phyloP scores from a whole-genome alignment of 2,797 vertebrate species.

The Tolypeutes matacus region DNA sequence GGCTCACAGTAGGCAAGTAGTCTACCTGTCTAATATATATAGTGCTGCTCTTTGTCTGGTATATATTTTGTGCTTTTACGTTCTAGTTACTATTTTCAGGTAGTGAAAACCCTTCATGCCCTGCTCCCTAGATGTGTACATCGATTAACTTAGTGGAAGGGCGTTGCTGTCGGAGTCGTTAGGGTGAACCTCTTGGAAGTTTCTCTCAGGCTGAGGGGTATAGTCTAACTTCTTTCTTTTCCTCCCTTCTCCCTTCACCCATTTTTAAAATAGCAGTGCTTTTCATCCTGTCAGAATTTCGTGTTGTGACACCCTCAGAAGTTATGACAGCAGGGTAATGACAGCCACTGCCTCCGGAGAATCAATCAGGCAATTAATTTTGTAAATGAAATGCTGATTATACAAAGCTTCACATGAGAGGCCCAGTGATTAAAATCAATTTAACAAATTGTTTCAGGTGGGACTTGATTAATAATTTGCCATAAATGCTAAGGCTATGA shows the following conservation, averaged over 20 bases:
- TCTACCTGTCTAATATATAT: neutral
- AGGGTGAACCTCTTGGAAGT: constrained; percentile 70
- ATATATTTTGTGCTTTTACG: constrained; percentile 12
- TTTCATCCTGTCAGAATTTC: constrained; percentile 88
- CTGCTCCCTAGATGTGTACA: constrained; percentile 72
- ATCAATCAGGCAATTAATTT: constrained; percentile 97
- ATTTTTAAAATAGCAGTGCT: constrained; percentile 89
- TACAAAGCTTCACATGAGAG: constrained; percentile 94
- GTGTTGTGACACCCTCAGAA: constrained; percentile 93
- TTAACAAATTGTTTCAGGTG: constrained; percentile 95
- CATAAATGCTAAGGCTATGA: constrained; percentile 89
- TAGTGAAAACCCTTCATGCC: neutral
- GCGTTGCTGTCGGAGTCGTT: constrained; percentile 62
- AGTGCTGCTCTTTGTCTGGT: neutral
- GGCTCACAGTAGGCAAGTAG: neutral
- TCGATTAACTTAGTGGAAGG: constrained; percentile 82
- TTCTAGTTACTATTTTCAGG: constrained; percentile 4
- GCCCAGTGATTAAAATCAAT: constrained; percentile 99
- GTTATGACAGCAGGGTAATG: constrained; percentile 91
- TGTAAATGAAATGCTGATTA: constrained; percentile 98
- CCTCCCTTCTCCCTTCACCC: constrained; percentile 73
- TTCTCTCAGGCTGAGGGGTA: constrained; percentile 72
- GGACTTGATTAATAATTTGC: constrained; percentile 93
- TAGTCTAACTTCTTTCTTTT: constrained; percentile 80
- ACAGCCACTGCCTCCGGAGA: constrained; percentile 92